Evolutionary conservation across 2,797 vertebrate species (phyloP).

Genomic region (Enteromius afrohamiltoni): DNA sequence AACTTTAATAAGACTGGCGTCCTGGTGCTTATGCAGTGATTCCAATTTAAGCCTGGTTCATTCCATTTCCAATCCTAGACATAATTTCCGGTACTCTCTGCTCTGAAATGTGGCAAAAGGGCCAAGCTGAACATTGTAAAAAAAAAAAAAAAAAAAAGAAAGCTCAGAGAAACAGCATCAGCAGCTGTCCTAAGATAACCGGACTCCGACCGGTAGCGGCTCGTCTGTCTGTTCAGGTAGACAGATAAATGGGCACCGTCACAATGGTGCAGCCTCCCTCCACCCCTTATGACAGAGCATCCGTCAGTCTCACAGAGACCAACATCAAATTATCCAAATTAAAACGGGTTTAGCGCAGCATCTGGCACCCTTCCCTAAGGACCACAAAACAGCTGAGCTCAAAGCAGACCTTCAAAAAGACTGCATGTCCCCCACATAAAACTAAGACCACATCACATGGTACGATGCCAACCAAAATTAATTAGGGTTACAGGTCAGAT

Average conservation of each 20-base stretch:
- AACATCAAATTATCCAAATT: conserved; percentile 58
- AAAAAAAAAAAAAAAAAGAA: conserved; percentile 3
- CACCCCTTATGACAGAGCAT: conserved; percentile 41
- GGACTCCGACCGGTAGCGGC: background rate
- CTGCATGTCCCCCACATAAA: background rate
- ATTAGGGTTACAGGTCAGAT: conserved; percentile 15
- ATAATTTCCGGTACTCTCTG: background rate
- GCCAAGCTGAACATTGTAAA: background rate
- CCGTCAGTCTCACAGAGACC: conserved; percentile 37
- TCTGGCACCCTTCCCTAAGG: conserved; percentile 53
- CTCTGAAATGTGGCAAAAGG: background rate
- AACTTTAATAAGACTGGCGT: background rate
- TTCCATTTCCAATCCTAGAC: background rate
- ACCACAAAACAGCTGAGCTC: conserved; percentile 55
- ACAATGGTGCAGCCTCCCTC: conserved; percentile 15
- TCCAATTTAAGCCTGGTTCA: background rate
- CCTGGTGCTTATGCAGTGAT: background rate
- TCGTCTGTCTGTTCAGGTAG: conserved; percentile 1
- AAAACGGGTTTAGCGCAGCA: conserved; percentile 51
- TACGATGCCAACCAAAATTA: background rate
- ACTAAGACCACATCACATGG: background rate
- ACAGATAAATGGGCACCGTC: conserved; percentile 35
- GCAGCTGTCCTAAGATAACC: conserved; percentile 30
- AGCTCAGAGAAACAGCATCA: conserved; percentile 57
- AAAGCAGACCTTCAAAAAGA: conserved; percentile 25